Base-by-base conservation (phyloP, 2,888 invertebrate species). In the Agrypnus murinus region DNA sequence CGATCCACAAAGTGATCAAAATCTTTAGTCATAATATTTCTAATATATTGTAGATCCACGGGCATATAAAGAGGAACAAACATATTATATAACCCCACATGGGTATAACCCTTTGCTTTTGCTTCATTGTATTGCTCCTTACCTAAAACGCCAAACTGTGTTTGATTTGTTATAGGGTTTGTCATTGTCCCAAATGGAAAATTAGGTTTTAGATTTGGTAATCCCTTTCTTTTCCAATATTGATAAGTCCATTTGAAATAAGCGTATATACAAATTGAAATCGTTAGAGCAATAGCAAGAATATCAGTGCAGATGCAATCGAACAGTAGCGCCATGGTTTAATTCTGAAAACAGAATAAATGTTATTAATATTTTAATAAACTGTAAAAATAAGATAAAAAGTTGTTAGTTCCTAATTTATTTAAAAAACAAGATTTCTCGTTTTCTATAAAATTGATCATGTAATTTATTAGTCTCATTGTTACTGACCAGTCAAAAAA, bases 1-100 rank as follows among this genome's bases (percentile, higher is more conserved):
- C 87, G 81, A 67, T 87, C 86, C 3, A 82, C 81, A 74, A 87
- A 87, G 71, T 86, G 82, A 2, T 84, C 80, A 65, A 87, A 87
- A 73, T 87, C 86, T 50, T 84, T 82, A 1, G 85, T 81, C 69
- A 86, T 72, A 31, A 86, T 78, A n/a, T 82, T 81, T 69, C 85
- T 86, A 36, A 86, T 84, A 5, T 85, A 74, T 8, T 85, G 82
- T 0, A 85, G 85, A 71, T 86, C 86, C 0, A 72, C 36, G 0
- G 69, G 69, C n/a, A 73, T 31, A 55, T 17, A 15, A 10, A 9
- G 3, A 8, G 63, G 46, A 2, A 8, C 45, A 5, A 8, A 19
- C n/a, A 6, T 5, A 17, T 3, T 5, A 46, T 19, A 46, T 64
- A 70, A 6, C 63, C 48, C 36, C 3, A 65, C 66, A 31, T 74